Conservation (phyloP, 2,888 invertebrate species). For the Nephrotoma appendiculata region DNA sequence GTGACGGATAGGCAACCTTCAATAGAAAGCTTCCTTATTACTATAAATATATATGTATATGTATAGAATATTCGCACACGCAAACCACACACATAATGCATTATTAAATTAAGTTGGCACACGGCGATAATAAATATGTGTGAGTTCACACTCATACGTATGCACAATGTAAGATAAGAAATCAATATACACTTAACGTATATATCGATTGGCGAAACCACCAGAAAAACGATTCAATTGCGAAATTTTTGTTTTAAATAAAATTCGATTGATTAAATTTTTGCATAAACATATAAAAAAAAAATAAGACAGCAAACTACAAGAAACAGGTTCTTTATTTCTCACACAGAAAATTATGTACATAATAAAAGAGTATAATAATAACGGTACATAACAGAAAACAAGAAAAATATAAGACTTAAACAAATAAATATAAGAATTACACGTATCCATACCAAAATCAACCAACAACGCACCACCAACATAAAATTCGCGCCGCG, state of each 20-base stretch:
- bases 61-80: neutral
- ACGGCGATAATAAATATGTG: neutral
- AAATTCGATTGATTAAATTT: neutral
- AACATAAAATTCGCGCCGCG: neutral
- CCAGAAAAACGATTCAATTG: neutral
- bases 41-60: neutral
- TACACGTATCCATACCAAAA: neutral
- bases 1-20: neutral
- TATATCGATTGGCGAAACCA: neutral
- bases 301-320: neutral
- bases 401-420: neutral
- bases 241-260: neutral
- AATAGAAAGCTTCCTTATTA: neutral
- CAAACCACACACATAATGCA: neutral
- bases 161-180: neutral
- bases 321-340: neutral
- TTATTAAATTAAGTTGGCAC: neutral
- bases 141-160: neutral
- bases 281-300: neutral
- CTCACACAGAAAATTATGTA: neutral
- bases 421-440: neutral
- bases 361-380: neutral
- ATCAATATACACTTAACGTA: neutral
- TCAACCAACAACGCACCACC: neutral
- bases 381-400: neutral